phyloP scores from a whole-genome alignment of 1,140 invertebrate genomes.

The Oryzaephilus surinamensis region DNA sequence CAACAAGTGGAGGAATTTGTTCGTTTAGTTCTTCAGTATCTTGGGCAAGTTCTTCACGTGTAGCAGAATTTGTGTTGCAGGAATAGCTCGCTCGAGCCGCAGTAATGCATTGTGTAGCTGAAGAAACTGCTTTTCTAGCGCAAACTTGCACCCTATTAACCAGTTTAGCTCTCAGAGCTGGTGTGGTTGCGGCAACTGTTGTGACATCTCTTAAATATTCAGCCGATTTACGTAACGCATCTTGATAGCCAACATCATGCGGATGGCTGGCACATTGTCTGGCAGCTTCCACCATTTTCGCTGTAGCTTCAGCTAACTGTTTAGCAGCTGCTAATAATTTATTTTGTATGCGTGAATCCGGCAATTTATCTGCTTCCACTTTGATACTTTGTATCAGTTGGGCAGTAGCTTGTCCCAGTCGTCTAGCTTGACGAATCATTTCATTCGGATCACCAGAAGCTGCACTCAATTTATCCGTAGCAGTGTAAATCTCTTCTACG shows the following conservation, averaged over 20 bases:
- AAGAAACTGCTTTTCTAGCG: conserved; percentile 77
- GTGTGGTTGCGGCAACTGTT: conserved; percentile 63
- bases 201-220: conserved; percentile 87
- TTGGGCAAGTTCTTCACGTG: conserved; percentile 57
- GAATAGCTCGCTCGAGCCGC: conserved; percentile 58
- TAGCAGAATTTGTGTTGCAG: conserved; percentile 58
- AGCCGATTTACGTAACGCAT: conserved; percentile 73
- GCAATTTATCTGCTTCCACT: conserved; percentile 80
- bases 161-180: conserved; percentile 66
- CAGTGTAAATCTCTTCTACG: conserved; percentile 82
- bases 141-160: conserved; percentile 65
- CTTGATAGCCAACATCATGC: conserved; percentile 72
- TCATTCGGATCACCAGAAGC: conserved; percentile 76
- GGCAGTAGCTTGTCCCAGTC: conserved; percentile 87
- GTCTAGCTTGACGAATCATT: conserved; percentile 89
- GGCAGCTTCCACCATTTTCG: conserved; percentile 92
- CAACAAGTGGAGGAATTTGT: conserved; percentile 70
- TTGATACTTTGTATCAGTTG: conserved; percentile 89
- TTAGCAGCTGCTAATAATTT: conserved; percentile 86
- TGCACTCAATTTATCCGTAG: conserved; percentile 81
- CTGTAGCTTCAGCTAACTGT: conserved; percentile 88
- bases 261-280: conserved; percentile 81
- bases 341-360: conserved; percentile 81
- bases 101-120: conserved; percentile 83
- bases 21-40: conserved; percentile 70